These are phyloP conservation scores for Nerophis lumbriciformis DNA, from an alignment of 2,113 vertebrate genomes.

Conservation along the genomic window DNA sequence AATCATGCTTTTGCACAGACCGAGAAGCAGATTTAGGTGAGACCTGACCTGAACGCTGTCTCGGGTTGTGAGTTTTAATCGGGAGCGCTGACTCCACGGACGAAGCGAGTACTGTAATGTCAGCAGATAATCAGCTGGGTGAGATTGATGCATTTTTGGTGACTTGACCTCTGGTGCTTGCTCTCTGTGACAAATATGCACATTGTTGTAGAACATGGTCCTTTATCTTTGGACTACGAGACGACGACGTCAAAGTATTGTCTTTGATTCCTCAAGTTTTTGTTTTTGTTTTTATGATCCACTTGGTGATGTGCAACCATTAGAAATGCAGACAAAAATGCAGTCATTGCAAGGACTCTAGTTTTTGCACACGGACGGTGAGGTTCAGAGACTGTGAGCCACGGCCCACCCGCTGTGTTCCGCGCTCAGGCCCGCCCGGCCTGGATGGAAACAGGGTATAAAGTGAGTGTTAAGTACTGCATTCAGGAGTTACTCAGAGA, in stretches of 20 bases:
- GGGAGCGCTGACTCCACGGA: neutral
- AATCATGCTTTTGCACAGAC: conserved; percentile 50
- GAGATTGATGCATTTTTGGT: neutral
- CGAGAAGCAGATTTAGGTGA: conserved; percentile 10
- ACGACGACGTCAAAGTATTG: conserved; percentile 50
- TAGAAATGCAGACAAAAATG: conserved; percentile 50
- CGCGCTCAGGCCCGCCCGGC: conserved; percentile 78
- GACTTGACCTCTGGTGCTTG: conserved; percentile 13
- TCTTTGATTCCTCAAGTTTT: conserved; percentile 24
- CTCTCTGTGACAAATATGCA: conserved; percentile 53
- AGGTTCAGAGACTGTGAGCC: conserved; percentile 43
- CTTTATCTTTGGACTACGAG: conserved; percentile 48
- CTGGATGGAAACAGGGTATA: conserved; percentile 91
- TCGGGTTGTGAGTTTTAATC: conserved; percentile 10
- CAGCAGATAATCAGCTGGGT: neutral
- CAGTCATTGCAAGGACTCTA: conserved; percentile 53
- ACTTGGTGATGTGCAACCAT: conserved; percentile 31
- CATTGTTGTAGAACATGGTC: conserved; percentile 47
- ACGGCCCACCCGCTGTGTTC: conserved; percentile 67
- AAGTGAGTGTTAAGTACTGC: conserved; percentile 80
- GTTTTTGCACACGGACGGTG: conserved; percentile 55
- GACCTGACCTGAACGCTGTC: conserved; percentile 1
- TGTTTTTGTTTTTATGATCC: neutral
- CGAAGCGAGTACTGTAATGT: neutral
- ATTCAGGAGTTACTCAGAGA: conserved; percentile 80